These are phyloP conservation scores for Asbolus verrucosus DNA, from an alignment of 1,140 invertebrate genomes.

Conservation along the genomic window DNA sequence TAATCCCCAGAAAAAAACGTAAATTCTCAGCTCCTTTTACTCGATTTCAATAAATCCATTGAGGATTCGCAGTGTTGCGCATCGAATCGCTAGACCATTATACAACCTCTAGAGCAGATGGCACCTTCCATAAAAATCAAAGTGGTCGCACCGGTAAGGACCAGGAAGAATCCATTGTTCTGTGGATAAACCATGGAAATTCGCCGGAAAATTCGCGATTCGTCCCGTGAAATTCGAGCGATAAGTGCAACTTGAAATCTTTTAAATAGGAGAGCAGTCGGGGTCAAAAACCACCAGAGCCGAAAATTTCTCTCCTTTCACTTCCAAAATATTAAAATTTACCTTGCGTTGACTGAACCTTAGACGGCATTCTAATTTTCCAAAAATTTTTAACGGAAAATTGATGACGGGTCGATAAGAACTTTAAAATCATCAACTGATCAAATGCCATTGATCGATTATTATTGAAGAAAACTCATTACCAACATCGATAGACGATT, in stretches of 20 bases:
- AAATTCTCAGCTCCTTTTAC: constrained; percentile 30
- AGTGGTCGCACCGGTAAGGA: constrained; percentile 35
- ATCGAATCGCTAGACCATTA: constrained; percentile 38
- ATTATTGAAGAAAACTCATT: no score
- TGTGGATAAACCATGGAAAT: constrained; percentile 40
- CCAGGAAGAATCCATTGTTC: constrained; percentile 42
- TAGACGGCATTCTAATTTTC: no score
- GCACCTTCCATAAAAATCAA: constrained; percentile 39
- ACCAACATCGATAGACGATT: no score
- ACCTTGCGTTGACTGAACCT: no score
- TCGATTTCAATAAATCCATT: constrained; percentile 36
- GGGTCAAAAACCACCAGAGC: neutral
- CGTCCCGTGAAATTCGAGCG: constrained; percentile 39
- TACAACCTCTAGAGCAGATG: constrained; percentile 36
- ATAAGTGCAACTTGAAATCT: constrained; percentile 20
- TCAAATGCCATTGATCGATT: no score
- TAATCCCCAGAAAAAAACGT: constrained; percentile 33
- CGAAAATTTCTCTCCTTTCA: no score
- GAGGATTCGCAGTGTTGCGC: constrained; percentile 41
- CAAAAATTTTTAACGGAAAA: no score
- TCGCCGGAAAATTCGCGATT: constrained; percentile 41
- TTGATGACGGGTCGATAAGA: no score
- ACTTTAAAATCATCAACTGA: no score
- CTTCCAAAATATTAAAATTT: no score
- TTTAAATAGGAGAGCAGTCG: neutral